Evolutionary conservation across 2,888 invertebrate genomes (phyloP), one percentile per base, ranked within the genome.

Genomic region (Oligia fasciuncula): DNA sequence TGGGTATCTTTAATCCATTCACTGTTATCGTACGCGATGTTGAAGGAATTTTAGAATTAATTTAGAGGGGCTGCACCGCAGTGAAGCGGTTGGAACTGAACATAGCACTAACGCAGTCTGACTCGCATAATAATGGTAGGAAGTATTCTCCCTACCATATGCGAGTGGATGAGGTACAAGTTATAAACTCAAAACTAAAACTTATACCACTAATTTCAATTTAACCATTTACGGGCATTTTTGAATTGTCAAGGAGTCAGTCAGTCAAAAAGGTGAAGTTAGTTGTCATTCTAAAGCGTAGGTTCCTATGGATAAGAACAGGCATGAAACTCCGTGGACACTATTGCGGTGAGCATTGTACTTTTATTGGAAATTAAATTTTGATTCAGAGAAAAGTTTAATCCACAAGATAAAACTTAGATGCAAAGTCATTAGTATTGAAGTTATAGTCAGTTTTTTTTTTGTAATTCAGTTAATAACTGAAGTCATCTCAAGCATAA

Each of bases 21-120:
- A 11, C 40, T 63, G 51, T 51, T 43, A 70, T 70, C 51, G 63
- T 11, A 17, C 19, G 67, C 19, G 43, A n/a, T 8, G 17, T 46
- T 19, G 46, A 1, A 68, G 63, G 65, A 66, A 70, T 75, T 74
- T 75, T 35, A 81, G 75, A 69, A 65, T 74, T n/a, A 75, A 83
- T 85, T 68, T 68, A 62, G 49, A 51, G 43, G 62, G 29, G 8
- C 17, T 14, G 14, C 14, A 71, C 81, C 81, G 54, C 76, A 81
- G 70, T 67, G 43, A 82, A 73, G 65, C 46, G 78, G 78, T 46
- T 70, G 46, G 35, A 63, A 57, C 60, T 54, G 19, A 54, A 54
- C 19, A 19, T 8, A 54, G 54, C 54, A 8, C 19, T 6, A 19
- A 19, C 19, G 54, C 54, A 54, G 8, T 8, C 8, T 19, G 19